Conservation (phyloP, 2,113 vertebrate species). For the Phaethon lepturus region DNA sequence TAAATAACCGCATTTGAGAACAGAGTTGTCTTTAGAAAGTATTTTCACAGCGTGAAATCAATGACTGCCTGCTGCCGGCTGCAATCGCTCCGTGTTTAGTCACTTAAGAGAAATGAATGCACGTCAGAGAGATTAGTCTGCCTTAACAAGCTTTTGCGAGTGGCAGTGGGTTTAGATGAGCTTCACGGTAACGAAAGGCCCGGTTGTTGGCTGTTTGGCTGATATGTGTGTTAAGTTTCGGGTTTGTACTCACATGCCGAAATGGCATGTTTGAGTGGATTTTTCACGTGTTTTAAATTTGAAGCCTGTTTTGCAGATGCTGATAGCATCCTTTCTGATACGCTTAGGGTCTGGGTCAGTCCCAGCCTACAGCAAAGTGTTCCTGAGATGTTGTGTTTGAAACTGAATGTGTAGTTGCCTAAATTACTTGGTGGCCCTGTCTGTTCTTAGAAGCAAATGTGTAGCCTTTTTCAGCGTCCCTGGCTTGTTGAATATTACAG, state of each 20-base stretch:
- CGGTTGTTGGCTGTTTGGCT: neutral
- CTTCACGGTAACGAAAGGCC: neutral
- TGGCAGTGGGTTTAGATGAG: neutral
- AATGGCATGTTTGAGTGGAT: neutral
- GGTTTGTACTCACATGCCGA: neutral
- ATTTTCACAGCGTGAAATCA: neutral
- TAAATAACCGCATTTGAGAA: constrained; percentile 55
- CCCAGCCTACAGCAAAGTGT: neutral
- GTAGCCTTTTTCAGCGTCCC: neutral
- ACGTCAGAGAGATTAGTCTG: neutral
- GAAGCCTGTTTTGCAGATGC: neutral
- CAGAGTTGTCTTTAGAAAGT: neutral
- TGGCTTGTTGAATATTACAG: neutral
- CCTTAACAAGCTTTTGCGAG: neutral
- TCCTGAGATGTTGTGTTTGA: neutral
- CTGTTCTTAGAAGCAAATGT: neutral
- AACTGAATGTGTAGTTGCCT: neutral
- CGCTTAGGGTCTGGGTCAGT: neutral
- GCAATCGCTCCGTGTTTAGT: neutral
- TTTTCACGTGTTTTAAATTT: neutral
- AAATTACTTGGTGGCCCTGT: neutral
- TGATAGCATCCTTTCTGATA: neutral
- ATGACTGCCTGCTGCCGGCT: constrained; percentile 12
- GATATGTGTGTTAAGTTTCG: neutral
- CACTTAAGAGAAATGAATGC: neutral